These are phyloP conservation scores for Rhagologus leucostigma DNA, from an alignment of 2,113 vertebrate species.

Conservation along the genomic window DNA sequence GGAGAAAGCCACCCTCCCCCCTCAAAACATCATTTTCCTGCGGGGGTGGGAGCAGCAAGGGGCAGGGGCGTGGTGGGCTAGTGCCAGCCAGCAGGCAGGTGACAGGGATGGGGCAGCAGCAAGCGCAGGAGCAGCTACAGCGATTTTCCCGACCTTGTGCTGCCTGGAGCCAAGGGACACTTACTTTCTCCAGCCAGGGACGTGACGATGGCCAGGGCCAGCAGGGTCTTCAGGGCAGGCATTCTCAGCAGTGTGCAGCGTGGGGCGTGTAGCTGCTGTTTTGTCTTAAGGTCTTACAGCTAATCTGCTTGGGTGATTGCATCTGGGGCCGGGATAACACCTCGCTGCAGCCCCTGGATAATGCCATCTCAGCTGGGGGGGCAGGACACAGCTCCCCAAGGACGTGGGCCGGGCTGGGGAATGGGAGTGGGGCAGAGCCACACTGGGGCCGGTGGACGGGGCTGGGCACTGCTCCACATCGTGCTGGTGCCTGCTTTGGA, in stretches of 20 bases:
- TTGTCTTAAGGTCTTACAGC: slow-evolving; percentile 68
- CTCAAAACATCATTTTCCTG: accelerated
- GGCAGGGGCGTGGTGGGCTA: accelerated
- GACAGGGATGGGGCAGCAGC: not conserved
- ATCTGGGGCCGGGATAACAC: slow-evolving; percentile 61
- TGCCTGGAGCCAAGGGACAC: not conserved
- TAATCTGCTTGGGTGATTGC: slow-evolving; percentile 76
- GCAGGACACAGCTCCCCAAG: not conserved
- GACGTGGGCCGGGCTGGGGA: not conserved
- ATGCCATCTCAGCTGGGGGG: slow-evolving; percentile 30
- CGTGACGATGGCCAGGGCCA: slow-evolving; percentile 70
- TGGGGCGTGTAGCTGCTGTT: not conserved
- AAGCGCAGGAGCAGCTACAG: not conserved
- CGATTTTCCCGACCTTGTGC: accelerated
- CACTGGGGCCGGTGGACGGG: accelerated
- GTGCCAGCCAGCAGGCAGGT: accelerated
- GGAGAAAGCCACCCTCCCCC: not conserved
- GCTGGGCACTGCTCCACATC: accelerated
- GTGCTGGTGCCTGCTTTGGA: not conserved
- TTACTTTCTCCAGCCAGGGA: slow-evolving; percentile 73
- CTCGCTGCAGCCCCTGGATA: slow-evolving; percentile 47
- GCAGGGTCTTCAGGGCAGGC: slow-evolving; percentile 70
- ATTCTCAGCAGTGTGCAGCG: not conserved
- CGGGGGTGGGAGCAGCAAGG: not conserved
- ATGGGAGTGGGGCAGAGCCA: accelerated